Percentiles rank a stretch among this genome's conserved stretches.
Evolutionary conservation across 2,797 vertebrate species (phyloP).

Genomic region (Schizopygopsis pylzovi): DNA sequence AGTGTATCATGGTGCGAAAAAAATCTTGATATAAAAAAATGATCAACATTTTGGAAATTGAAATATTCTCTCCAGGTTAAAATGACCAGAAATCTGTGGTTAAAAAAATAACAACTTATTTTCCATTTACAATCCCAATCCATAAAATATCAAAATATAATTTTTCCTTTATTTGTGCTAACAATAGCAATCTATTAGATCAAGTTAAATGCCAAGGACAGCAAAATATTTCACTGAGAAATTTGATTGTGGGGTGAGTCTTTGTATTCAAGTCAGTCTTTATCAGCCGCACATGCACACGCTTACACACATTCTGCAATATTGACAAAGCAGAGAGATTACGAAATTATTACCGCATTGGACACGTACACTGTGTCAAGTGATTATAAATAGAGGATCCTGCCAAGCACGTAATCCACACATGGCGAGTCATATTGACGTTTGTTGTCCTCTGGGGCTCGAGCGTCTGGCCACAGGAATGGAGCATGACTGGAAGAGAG

Average conservation of each 20-base stretch:
- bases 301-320: slow-evolving; percentile 50
- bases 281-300: slow-evolving; percentile 19
- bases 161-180: neutral
- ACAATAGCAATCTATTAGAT: neutral
- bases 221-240: neutral
- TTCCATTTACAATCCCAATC: neutral
- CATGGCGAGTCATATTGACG: slow-evolving; percentile 69
- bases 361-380: slow-evolving; percentile 74
- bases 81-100: neutral
- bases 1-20: neutral
- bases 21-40: neutral
- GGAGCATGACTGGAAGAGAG: slow-evolving; percentile 52
- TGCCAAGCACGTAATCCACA: slow-evolving; percentile 73
- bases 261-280: too few species aligned
- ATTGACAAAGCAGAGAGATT: slow-evolving; percentile 76
- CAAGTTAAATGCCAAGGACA: neutral
- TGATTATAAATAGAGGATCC: slow-evolving; percentile 75
- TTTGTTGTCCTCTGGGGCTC: slow-evolving; percentile 68
- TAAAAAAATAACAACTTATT: neutral
- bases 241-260: neutral
- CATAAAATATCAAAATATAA: neutral
- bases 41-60: neutral
- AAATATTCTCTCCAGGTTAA: neutral
- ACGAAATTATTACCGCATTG: slow-evolving; percentile 75
- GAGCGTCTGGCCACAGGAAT: slow-evolving; percentile 64